Percentiles rank a stretch among this genome's conserved stretches.
Conservation (phyloP, 2,888 invertebrate genomes). For the Drosophila merina region DNA sequence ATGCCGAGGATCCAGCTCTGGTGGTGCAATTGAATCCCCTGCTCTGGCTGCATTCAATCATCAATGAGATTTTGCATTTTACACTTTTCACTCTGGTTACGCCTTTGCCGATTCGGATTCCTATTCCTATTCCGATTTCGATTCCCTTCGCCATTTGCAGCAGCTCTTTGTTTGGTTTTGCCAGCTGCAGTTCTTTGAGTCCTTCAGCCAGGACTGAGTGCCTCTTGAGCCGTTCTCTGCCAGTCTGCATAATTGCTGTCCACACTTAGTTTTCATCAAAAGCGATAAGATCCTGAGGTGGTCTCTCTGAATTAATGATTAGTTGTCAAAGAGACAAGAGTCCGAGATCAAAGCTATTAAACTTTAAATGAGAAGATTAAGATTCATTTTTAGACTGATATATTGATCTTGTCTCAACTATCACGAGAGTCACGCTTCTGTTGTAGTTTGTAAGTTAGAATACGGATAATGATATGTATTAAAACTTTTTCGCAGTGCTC, state of each 20-base stretch:
- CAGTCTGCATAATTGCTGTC: constrained; percentile 60
- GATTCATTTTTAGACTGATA: background rate
- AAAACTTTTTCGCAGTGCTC: constrained; percentile 8
- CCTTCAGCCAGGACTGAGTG: constrained; percentile 21
- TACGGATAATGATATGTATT: background rate
- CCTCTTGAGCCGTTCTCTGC: constrained; percentile 39
- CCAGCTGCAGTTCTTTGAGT: constrained; percentile 33
- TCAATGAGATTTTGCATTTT: constrained; percentile 73
- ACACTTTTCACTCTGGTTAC: constrained; percentile 68
- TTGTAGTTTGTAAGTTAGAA: background rate
- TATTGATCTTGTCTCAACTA: background rate
- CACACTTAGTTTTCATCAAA: constrained; percentile 36
- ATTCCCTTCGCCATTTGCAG: constrained; percentile 44
- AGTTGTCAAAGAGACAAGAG: constrained; percentile 57
- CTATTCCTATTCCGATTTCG: constrained; percentile 3
- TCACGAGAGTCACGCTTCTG: background rate
- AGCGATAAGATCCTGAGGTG: constrained; percentile 47
- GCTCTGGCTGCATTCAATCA: constrained; percentile 65
- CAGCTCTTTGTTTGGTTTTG: constrained; percentile 54
- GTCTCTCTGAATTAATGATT: constrained; percentile 67
- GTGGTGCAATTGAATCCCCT: constrained; percentile 6
- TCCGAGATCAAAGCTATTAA: constrained; percentile 55
- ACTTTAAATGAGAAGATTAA: constrained; percentile 43
- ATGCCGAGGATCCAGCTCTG: constrained; percentile 32
- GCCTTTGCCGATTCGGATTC: constrained; percentile 28